These are phyloP conservation scores for Lerista edwardsae DNA, from an alignment of 2,797 vertebrate genomes.

Conservation along the genomic window DNA sequence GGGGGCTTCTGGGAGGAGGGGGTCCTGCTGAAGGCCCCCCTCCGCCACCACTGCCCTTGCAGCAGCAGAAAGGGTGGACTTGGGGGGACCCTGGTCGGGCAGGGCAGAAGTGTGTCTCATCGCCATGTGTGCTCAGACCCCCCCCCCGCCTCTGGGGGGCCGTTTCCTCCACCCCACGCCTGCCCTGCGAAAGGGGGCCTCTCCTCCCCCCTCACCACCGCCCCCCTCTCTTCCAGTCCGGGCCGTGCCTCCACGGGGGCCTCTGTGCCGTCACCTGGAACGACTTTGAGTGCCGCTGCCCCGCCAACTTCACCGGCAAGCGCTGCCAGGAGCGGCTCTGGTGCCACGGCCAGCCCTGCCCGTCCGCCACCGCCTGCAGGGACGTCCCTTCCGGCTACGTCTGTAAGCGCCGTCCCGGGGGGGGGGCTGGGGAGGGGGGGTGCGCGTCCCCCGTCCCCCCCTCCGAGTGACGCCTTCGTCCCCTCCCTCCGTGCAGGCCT, in stretches of 20 bases:
- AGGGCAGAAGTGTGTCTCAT: too few species aligned
- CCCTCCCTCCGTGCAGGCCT: constrained; percentile 80
- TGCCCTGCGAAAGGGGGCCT: neutral
- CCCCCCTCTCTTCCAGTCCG: constrained; percentile 68
- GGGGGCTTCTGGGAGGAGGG: too few species aligned
- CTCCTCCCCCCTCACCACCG: neutral
- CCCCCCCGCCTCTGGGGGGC: too few species aligned
- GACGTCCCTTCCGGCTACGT: constrained; percentile 90
- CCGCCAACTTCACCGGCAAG: constrained; percentile 85
- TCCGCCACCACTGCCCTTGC: neutral
- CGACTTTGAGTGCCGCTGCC: constrained; percentile 90
- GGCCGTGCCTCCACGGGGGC: constrained; percentile 89
- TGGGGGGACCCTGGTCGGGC: too few species aligned
- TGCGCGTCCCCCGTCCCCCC: neutral
- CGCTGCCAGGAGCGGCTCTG: constrained; percentile 87
- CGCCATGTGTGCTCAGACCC: neutral
- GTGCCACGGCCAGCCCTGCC: constrained; percentile 87
- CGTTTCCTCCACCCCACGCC: constrained; percentile 3
- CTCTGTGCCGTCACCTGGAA: constrained; percentile 91
- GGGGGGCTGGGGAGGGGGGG: neutral
- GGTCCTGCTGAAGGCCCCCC: neutral
- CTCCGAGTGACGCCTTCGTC: too few species aligned
- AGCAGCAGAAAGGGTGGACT: neutral
- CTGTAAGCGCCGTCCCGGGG: constrained; percentile 81
- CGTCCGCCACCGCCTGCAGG: constrained; percentile 78